These are phyloP conservation scores for Rhyacichthys aspro DNA, from an alignment of 2,797 vertebrate genomes.

Conservation along the genomic window DNA sequence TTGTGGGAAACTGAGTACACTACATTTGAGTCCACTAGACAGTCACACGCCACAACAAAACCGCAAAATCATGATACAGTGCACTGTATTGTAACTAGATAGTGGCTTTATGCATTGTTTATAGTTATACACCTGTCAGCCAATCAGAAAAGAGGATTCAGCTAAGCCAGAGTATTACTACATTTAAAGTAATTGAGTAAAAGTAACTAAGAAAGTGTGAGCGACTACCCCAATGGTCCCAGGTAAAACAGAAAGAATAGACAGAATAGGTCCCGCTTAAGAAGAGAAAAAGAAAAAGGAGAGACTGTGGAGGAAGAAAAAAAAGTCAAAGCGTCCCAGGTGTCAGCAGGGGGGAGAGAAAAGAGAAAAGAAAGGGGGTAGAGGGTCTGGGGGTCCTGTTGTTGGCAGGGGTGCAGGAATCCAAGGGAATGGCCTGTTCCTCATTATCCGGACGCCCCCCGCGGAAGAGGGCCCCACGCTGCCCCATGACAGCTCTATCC, in stretches of 20 bases:
- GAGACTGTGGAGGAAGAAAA: constrained; percentile 13
- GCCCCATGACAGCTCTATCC: constrained; percentile 74
- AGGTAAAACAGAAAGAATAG: constrained; percentile 20
- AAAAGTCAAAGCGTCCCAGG: constrained; percentile 52
- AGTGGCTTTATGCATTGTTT: too few species aligned
- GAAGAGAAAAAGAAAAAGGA: constrained; percentile 42
- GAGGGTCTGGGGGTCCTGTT: constrained; percentile 67
- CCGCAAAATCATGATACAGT: too few species aligned
- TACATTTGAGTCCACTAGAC: too few species aligned
- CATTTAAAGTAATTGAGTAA: too few species aligned
- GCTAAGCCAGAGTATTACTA: too few species aligned
- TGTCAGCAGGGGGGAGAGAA: constrained; percentile 43
- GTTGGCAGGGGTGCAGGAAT: constrained; percentile 77
- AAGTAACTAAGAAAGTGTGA: neutral
- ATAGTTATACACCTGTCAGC: too few species aligned
- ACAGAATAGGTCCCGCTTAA: constrained; percentile 49
- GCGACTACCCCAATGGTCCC: neutral
- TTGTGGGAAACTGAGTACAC: too few species aligned
- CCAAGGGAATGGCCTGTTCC: constrained; percentile 79
- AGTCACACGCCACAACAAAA: too few species aligned
- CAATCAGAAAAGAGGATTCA: too few species aligned
- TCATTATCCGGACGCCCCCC: constrained; percentile 77
- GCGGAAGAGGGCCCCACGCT: constrained; percentile 47
- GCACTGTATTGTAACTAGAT: too few species aligned
- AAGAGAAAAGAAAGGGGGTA: constrained; percentile 22